Conservation (phyloP, 2,888 invertebrate species). For the Dynastes maya region DNA sequence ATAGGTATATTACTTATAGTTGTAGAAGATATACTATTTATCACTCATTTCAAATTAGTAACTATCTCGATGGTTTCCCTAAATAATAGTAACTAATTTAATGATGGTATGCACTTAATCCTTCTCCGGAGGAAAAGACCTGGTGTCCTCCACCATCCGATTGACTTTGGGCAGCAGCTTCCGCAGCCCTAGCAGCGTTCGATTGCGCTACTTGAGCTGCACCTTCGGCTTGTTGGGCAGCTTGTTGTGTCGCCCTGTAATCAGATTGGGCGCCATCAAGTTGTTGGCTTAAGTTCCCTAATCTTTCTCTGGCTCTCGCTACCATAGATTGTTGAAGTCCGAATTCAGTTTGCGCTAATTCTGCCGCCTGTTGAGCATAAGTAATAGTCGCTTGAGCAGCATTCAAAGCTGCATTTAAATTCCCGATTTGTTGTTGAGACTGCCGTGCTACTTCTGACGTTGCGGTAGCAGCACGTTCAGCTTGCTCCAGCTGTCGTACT, state of each 20-base stretch:
- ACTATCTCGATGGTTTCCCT: slow-evolving; percentile 14
- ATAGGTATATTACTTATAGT: too few species aligned
- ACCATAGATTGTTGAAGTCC: slow-evolving; percentile 85
- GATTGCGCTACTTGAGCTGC: slow-evolving; percentile 83
- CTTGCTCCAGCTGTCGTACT: slow-evolving; percentile 81
- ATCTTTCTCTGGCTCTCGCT: slow-evolving; percentile 80
- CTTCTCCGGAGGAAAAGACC: slow-evolving; percentile 31
- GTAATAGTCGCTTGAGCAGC: slow-evolving; percentile 85
- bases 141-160: slow-evolving; percentile 28
- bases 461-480: slow-evolving; percentile 80
- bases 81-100: slow-evolving; percentile 23
- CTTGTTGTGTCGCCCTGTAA: slow-evolving; percentile 82
- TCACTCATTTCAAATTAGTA: slow-evolving; percentile 23
- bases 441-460: slow-evolving; percentile 81
- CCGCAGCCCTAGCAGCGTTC: slow-evolving; percentile 83
- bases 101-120: slow-evolving; percentile 28
- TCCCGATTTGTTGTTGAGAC: slow-evolving; percentile 74
- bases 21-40: slow-evolving; percentile 1
- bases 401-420: slow-evolving; percentile 83
- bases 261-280: slow-evolving; percentile 80
- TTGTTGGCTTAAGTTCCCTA: slow-evolving; percentile 79
- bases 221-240: slow-evolving; percentile 80
- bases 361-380: slow-evolving; percentile 82
- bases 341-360: slow-evolving; percentile 82
- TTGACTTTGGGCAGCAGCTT: slow-evolving; percentile 60